phyloP scores from a whole-genome alignment of 2,888 invertebrate species.

The Horisme vitalbata region DNA sequence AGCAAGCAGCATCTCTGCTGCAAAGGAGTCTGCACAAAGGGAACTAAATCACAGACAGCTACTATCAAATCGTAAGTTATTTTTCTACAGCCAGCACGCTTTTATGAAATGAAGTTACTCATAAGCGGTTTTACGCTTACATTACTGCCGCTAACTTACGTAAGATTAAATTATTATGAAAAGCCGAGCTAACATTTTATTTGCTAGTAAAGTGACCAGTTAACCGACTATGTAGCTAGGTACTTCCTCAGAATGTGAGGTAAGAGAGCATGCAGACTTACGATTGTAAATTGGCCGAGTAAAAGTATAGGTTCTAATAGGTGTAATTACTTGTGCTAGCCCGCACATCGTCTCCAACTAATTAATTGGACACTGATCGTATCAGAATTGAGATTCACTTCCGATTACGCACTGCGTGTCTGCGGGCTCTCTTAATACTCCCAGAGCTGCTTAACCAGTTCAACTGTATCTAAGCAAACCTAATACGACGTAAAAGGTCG shows the following conservation, averaged over 20 bases:
- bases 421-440: no score
- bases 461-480: neutral
- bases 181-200: slow-evolving; percentile 1
- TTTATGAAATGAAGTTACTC: no score
- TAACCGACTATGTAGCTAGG: slow-evolving; percentile 5
- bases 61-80: slow-evolving; percentile 55
- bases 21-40: slow-evolving; percentile 78
- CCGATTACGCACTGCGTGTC: no score
- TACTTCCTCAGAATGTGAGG: slow-evolving; percentile 5
- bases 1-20: slow-evolving; percentile 82
- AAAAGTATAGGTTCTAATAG: no score
- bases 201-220: slow-evolving; percentile 9
- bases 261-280: no score
- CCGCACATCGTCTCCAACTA: no score
- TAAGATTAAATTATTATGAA: slow-evolving; percentile 1
- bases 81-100: slow-evolving; percentile 8
- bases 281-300: no score
- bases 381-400: no score
- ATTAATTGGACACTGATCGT: no score
- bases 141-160: neutral
- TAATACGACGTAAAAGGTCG: slow-evolving; percentile 1
- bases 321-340: no score
- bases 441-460: slow-evolving; percentile 14
- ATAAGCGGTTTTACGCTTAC: no score
- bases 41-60: slow-evolving; percentile 55